Evolutionary conservation across 1,140 invertebrate species (phyloP), one percentile per base, ranked within the genome.

Genomic region (Hirudo medicinalis): DNA sequence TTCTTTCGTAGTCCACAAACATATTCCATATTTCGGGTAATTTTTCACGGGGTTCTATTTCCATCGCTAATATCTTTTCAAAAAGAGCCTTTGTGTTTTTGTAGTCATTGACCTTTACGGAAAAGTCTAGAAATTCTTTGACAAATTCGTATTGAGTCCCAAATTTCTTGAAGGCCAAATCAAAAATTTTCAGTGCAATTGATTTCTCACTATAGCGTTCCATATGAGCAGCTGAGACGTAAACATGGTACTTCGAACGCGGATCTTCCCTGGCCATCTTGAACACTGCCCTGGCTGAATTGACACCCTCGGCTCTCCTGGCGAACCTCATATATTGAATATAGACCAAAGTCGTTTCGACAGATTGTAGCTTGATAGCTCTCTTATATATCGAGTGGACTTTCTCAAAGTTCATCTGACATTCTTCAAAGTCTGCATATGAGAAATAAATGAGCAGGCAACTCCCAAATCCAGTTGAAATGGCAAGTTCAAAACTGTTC

Each of bases 291-390:
- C 96, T 85, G 0, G 95, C 94, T 0, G 93, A 90, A 81, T 96
- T 96, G 54, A 99, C 97, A 54, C 96, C 96, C 84, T 99, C 95
- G 0, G 94, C 93, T 73, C 96, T 85, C 67, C 95, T 85, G 0
- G 92, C 90, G 82, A 99, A 99, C 83, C 97, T 97, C 94, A 99
- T 98, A 78, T 98, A 97, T 79, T 99, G 96, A 60, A 99, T 90
- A 79, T 94, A 99, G 0, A 91, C 91, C 82, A 98, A 83, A 3
- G 94, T 97, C 2, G 94, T 94, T 85, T 98, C 93, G 67, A 94
- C 89, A 76, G 94, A 90, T 74, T 79, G 75, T 36, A 94, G 89
- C 77, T 91, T 90, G n/a, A 98, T 82, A 78, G 93, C 89, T 76
- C 90, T 89, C 72, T 92, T 90, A 82, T 98, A 99, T 77, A 99